phyloP scores from a whole-genome alignment of 2,797 vertebrate species.

The Macrochelys suwanniensis region DNA sequence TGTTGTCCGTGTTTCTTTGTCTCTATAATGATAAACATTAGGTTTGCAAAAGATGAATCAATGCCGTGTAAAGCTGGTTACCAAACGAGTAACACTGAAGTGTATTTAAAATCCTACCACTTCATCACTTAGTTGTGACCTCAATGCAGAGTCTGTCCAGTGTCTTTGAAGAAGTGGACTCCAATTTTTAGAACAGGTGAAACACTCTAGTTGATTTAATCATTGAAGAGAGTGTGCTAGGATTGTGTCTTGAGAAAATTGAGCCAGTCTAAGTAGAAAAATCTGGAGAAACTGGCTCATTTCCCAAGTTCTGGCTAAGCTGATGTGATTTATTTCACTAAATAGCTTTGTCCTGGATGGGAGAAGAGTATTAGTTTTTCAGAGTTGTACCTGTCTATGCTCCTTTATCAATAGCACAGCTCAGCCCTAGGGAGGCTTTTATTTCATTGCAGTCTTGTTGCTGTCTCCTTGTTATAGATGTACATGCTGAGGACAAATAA shows the following conservation, averaged over 20 bases:
- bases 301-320: not conserved
- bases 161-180: not conserved
- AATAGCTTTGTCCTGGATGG: not conserved
- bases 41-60: not conserved
- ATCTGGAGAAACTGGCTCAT: not conserved
- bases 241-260: not conserved
- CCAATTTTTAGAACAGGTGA: not conserved
- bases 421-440: not conserved
- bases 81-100: not conserved
- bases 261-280: not conserved
- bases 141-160: not conserved
- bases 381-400: not conserved
- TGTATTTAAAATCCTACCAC: not conserved
- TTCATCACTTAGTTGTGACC: not conserved
- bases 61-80: no score
- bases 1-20: accelerated
- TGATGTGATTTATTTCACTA: not conserved
- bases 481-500: not conserved
- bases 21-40: accelerated
- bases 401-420: not conserved
- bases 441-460: not conserved
- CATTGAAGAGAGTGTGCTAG: not conserved
- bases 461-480: not conserved
- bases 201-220: not conserved
- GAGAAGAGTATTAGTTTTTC: not conserved